Percentiles rank a stretch among this genome's conserved stretches.
These are phyloP conservation scores for Sphaerodactylus townsendi DNA, from an alignment of 2,113 vertebrate species.

Conservation along the genomic window DNA sequence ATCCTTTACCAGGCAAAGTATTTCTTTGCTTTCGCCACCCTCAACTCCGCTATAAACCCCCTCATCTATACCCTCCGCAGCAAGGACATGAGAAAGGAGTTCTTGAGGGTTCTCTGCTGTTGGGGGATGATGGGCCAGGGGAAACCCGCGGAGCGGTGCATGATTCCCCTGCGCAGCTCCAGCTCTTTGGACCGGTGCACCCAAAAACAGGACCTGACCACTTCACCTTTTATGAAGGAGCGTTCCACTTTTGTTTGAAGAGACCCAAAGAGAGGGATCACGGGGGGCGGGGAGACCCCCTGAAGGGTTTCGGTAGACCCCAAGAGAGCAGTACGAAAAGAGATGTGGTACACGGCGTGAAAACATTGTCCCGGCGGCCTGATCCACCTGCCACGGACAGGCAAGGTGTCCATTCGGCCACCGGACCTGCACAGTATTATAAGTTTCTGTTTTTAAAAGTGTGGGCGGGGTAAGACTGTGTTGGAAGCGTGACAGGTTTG, in stretches of 20 bases:
- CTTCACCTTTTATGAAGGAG: conserved; percentile 80
- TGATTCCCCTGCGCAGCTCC: conserved; percentile 86
- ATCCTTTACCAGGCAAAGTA: conserved; percentile 83
- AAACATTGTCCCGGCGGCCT: background rate
- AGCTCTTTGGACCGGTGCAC: conserved; percentile 88
- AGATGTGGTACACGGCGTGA: background rate
- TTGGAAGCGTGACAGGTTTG: background rate
- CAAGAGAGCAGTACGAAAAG: conserved; percentile 2
- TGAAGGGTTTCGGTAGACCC: background rate
- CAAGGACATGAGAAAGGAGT: conserved; percentile 92
- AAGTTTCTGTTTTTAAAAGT: background rate
- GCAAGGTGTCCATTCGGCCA: background rate
- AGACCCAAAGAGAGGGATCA: background rate
- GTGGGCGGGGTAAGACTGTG: background rate
- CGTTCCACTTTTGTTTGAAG: conserved; percentile 87
- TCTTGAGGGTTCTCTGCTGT: conserved; percentile 84
- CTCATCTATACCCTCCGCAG: conserved; percentile 93
- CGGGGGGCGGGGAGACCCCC: background rate
- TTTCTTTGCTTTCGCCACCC: conserved; percentile 89
- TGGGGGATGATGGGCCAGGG: conserved; percentile 77
- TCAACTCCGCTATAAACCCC: conserved; percentile 94
- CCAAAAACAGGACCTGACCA: conserved; percentile 80
- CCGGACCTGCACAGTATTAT: conserved; percentile 32
- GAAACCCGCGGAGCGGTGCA: conserved; percentile 74
- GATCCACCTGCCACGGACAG: background rate